phyloP scores from a whole-genome alignment of 2,888 invertebrate genomes.

The Zhengitettix transpicula region DNA sequence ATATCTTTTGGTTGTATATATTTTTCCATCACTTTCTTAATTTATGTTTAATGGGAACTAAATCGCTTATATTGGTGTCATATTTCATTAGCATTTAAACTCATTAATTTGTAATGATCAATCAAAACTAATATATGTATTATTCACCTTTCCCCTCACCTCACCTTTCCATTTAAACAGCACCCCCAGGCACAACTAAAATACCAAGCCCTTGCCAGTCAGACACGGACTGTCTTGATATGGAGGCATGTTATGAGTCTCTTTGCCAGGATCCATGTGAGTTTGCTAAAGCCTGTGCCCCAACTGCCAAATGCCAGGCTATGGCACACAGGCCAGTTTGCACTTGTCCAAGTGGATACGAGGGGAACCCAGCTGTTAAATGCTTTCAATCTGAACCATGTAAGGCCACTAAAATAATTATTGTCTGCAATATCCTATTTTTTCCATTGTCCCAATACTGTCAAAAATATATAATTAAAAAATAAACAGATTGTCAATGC shows the following conservation, averaged over 20 bases:
- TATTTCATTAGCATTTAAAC: no score
- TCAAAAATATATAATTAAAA: no score
- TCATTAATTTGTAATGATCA: not conserved
- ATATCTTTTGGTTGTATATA: no score
- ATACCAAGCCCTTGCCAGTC: constrained; percentile 20
- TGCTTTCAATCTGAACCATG: constrained; percentile 60
- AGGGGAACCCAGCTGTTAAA: constrained; percentile 66
- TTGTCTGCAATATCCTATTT: no score
- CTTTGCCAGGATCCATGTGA: constrained; percentile 41
- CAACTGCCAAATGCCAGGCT: constrained; percentile 23
- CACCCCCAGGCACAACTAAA: constrained; percentile 15
- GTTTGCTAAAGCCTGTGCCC: constrained; percentile 22
- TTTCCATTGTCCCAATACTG: no score
- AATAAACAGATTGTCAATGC: no score
- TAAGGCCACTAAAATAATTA: constrained; percentile 32
- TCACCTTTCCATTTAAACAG: constrained; percentile 6
- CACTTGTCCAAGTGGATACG: constrained; percentile 59
- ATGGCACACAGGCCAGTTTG: constrained; percentile 22
- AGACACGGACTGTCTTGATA: constrained; percentile 23
- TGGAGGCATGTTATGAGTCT: constrained; percentile 23
- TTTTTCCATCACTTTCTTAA: no score
- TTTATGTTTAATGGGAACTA: no score
- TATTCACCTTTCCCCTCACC: not conserved
- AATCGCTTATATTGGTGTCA: no score
- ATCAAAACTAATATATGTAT: not conserved